Evolutionary conservation across 2,797 vertebrate genomes (phyloP).

Genomic region (Pipistrellus pygmaeus): DNA sequence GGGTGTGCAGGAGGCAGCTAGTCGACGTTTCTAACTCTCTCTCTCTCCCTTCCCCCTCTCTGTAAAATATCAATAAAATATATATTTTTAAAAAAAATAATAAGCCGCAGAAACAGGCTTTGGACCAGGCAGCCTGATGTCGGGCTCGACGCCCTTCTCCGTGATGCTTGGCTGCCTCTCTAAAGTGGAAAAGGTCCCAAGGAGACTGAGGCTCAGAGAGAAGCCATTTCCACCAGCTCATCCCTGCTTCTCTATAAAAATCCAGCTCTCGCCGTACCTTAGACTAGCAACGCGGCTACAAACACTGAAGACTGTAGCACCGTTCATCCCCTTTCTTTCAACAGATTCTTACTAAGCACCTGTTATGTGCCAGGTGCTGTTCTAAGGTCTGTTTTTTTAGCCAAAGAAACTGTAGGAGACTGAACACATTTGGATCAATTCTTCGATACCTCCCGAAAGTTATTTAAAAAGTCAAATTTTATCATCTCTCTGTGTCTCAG

Average conservation of each 20-base stretch:
- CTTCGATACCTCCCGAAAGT: slow-evolving; percentile 10
- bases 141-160: not conserved
- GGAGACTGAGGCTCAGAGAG: not conserved
- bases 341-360: not conserved
- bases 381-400: slow-evolving; percentile 31
- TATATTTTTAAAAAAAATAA: too few relatives aligned
- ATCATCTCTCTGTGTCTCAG: not conserved
- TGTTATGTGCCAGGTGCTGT: not conserved
- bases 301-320: not conserved
- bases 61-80: too few relatives aligned
- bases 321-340: not conserved
- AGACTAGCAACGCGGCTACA: not conserved
- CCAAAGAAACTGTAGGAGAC: not conserved
- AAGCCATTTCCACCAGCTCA: not conserved
- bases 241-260: not conserved
- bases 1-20: too few relatives aligned
- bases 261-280: not conserved
- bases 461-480: not conserved
- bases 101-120: not conserved
- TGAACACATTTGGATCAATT: slow-evolving; percentile 30
- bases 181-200: not conserved
- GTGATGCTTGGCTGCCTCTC: not conserved
- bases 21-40: too few relatives aligned
- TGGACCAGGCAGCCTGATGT: not conserved
- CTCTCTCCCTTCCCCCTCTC: too few relatives aligned